These are phyloP conservation scores for Epinephelus lanceolatus DNA, from an alignment of 2,113 vertebrate species.

Conservation along the genomic window DNA sequence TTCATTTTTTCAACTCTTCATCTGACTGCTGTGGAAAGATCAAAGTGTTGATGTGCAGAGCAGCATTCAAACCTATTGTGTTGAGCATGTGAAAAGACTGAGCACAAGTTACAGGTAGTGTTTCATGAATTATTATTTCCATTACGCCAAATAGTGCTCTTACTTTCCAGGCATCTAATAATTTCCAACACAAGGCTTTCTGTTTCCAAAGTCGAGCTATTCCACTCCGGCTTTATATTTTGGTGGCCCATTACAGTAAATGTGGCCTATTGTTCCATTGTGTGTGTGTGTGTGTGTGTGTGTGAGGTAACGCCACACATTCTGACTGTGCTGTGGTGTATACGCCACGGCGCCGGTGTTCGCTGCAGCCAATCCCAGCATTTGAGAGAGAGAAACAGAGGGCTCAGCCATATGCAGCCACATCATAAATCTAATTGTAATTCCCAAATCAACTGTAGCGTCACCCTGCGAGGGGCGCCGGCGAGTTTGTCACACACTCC, in stretches of 20 bases:
- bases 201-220: conserved; percentile 69
- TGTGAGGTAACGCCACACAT: conserved; percentile 70
- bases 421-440: conserved; percentile 90
- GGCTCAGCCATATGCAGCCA: conserved; percentile 85
- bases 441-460: conserved; percentile 85
- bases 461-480: conserved; percentile 71
- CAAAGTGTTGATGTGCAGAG: not conserved
- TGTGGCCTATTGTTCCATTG: conserved; percentile 76
- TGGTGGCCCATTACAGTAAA: conserved; percentile 74
- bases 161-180: conserved; percentile 68
- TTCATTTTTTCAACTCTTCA: conserved; percentile 73
- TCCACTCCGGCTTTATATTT: conserved; percentile 71
- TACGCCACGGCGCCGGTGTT: conserved; percentile 75
- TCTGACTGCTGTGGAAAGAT: not conserved
- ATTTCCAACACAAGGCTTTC: conserved; percentile 71
- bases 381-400: conserved; percentile 79
- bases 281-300: conserved; percentile 36
- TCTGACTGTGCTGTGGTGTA: conserved; percentile 68
- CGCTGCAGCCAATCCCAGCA: conserved; percentile 66
- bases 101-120: conserved; percentile 52
- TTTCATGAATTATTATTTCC: conserved; percentile 57
- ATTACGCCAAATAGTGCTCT: conserved; percentile 40
- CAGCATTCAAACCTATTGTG: not conserved
- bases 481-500: conserved; percentile 74
- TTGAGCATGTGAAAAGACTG: conserved; percentile 14